These are phyloP conservation scores for Parthenolecanium corni DNA, from an alignment of 2,888 invertebrate species.

Conservation along the genomic window DNA sequence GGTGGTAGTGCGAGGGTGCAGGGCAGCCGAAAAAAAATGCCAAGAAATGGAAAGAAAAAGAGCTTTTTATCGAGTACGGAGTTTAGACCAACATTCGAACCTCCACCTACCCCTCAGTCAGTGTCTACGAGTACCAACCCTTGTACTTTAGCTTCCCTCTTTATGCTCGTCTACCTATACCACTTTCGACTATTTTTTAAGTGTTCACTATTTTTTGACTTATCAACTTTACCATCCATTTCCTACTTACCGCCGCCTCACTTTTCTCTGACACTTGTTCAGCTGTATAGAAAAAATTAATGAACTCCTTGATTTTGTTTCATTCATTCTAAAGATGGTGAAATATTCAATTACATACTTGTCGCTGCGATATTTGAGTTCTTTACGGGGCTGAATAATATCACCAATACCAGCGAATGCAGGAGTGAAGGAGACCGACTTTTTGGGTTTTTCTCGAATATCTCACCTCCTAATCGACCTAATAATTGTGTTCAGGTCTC, in stretches of 20 bases:
- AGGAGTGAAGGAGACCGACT: no score
- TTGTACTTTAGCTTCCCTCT: neutral
- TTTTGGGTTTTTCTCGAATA: no score
- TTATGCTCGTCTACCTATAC: neutral
- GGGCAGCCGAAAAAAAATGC: no score
- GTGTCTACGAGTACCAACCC: no score
- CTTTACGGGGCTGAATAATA: no score
- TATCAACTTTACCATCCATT: conserved; percentile 26
- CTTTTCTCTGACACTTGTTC: neutral
- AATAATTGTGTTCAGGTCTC: no score
- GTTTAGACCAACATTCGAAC: conserved; percentile 15
- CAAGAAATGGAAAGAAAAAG: conserved; percentile 14
- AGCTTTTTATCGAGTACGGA: conserved; percentile 16
- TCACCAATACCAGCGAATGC: no score
- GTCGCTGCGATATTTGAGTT: no score
- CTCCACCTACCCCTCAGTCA: neutral
- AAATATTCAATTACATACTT: no score
- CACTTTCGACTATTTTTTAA: conserved; percentile 2
- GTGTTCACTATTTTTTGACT: conserved; percentile 25
- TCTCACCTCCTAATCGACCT: no score
- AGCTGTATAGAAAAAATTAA: neutral
- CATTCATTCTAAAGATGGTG: no score
- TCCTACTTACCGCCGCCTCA: conserved; percentile 17
- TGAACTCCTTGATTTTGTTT: neutral
- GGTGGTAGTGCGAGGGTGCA: no score